A percentile compares a stretch with the other conserved stretches of the same genome.
Evolutionary conservation across 2,888 invertebrate species (phyloP).

Genomic region (Hemithea aestivaria): DNA sequence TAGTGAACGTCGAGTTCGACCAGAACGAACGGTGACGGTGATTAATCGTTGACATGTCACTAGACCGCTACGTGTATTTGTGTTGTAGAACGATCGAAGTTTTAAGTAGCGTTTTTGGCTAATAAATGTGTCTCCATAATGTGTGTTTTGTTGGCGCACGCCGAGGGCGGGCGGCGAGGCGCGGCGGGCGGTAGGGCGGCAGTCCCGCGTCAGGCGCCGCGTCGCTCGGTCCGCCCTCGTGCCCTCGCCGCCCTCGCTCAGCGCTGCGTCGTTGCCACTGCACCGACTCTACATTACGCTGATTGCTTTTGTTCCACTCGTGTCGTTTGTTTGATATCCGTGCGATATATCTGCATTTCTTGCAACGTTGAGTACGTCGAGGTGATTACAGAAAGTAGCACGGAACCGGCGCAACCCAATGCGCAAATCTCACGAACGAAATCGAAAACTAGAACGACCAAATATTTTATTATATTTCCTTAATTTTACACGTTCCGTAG

Average conservation of each 20-base stretch:
- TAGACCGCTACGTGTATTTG: conserved; percentile 35
- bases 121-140: conserved; percentile 71
- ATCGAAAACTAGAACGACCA: conserved; percentile 52
- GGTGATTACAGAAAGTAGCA: conserved; percentile 48
- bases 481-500: no score
- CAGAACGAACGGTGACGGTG: conserved; percentile 10
- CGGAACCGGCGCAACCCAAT: conserved; percentile 67
- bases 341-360: conserved; percentile 16
- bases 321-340: conserved; percentile 9
- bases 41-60: conserved; percentile 13
- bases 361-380: conserved; percentile 23
- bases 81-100: conserved; percentile 59
- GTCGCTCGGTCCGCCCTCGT: conserved; percentile 56
- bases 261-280: neutral
- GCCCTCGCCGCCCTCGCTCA: conserved; percentile 38
- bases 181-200: conserved; percentile 56
- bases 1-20: conserved; percentile 14
- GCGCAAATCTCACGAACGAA: conserved; percentile 67
- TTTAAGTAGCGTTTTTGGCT: conserved; percentile 68
- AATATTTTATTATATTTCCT: conserved; percentile 27
- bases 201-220: conserved; percentile 75
- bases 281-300: conserved; percentile 18
- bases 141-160: conserved; percentile 70
- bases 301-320: conserved; percentile 5
- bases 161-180: conserved; percentile 45